phyloP scores from a whole-genome alignment of 1,140 invertebrate genomes.

The Cryptotermes secundus region DNA sequence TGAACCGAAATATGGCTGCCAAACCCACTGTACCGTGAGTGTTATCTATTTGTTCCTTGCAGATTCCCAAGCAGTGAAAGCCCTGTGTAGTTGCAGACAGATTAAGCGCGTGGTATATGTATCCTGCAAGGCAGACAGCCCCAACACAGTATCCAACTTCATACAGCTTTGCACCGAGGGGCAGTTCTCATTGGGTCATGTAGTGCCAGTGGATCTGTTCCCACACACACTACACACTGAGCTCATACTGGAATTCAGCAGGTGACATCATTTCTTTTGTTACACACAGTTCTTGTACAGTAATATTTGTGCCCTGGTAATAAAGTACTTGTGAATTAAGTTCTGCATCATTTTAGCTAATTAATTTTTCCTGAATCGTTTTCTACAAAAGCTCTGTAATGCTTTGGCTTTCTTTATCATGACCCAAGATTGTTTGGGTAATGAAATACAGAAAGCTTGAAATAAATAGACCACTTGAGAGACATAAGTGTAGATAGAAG shows the following conservation, averaged over 20 bases:
- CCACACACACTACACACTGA: slow-evolving; percentile 61
- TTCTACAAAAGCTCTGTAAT: too few species aligned
- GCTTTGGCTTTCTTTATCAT: too few species aligned
- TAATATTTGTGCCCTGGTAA: too few species aligned
- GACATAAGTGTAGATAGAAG: too few species aligned
- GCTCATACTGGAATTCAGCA: slow-evolving; percentile 53
- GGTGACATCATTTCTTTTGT: not conserved
- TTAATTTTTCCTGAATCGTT: too few species aligned
- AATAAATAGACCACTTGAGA: too few species aligned
- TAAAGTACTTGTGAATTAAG: too few species aligned
- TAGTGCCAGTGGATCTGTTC: slow-evolving; percentile 60
- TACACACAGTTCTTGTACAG: not conserved
- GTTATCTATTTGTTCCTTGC: not conserved
- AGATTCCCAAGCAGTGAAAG: not conserved
- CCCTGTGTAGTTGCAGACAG: not conserved
- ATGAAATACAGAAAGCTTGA: too few species aligned
- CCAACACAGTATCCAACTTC: slow-evolving; percentile 50
- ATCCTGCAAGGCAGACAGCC: slow-evolving; percentile 52
- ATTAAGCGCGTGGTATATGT: slow-evolving; percentile 39
- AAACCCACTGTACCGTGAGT: too few species aligned
- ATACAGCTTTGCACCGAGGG: slow-evolving; percentile 42
- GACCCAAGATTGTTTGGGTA: too few species aligned
- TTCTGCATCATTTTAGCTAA: too few species aligned
- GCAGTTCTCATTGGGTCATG: slow-evolving; percentile 41
- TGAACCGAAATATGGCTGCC: too few species aligned